A percentile compares a stretch with the other conserved stretches of the same genome.
phyloP scores from a whole-genome alignment of 2,888 invertebrate species.

The Phyllotreta striolata region DNA sequence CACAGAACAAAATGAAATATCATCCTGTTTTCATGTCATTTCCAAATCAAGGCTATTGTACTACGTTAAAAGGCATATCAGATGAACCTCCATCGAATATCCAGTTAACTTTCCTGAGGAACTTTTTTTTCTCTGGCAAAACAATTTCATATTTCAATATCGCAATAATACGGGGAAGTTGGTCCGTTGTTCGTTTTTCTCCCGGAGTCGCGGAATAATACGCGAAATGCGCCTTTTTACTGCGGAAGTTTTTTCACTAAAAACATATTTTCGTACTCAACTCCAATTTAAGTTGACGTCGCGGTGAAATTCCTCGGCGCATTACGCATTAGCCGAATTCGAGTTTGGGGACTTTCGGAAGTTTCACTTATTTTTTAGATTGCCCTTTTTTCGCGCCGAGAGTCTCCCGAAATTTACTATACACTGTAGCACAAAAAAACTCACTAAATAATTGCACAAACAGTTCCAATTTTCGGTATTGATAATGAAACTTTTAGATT shows the following conservation, averaged over 20 bases:
- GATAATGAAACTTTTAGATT: too few species aligned
- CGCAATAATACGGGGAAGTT: slow-evolving; percentile 16
- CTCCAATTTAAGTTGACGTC: slow-evolving; percentile 25
- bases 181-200: slow-evolving; percentile 4
- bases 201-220: slow-evolving; percentile 9
- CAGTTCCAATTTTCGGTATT: too few species aligned
- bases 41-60: slow-evolving; percentile 10
- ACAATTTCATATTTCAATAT: slow-evolving; percentile 27
- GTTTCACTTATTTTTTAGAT: slow-evolving; percentile 24
- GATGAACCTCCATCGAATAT: slow-evolving; percentile 16
- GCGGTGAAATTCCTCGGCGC: slow-evolving; percentile 29
- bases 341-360: slow-evolving; percentile 9
- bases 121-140: slow-evolving; percentile 16
- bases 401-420: slow-evolving; percentile 14
- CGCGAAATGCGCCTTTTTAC: slow-evolving; percentile 15
- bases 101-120: slow-evolving; percentile 6
- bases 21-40: slow-evolving; percentile 11
- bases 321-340: slow-evolving; percentile 20
- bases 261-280: slow-evolving; percentile 24
- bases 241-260: slow-evolving; percentile 12
- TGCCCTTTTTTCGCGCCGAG: slow-evolving; percentile 7
- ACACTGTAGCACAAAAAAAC: not conserved
- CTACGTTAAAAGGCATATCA: slow-evolving; percentile 13
- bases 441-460: not conserved
- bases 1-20: slow-evolving; percentile 17